A percentile compares a stretch with the other conserved stretches of the same genome.
phyloP scores from a whole-genome alignment of 2,888 invertebrate species.

The Ornithoptera priamus region DNA sequence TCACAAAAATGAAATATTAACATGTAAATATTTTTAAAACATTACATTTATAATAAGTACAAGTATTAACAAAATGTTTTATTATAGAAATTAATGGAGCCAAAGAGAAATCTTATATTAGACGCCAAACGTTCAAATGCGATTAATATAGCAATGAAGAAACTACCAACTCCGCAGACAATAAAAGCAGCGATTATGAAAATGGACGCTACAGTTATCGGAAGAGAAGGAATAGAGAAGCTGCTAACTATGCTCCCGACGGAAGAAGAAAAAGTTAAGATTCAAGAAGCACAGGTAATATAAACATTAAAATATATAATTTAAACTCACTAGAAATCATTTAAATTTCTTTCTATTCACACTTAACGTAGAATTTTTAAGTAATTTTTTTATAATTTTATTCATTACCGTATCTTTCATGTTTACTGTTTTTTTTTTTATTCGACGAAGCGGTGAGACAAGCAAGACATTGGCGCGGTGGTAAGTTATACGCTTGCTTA shows the following conservation, averaged over 20 bases:
- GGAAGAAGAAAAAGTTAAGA: conserved; percentile 97
- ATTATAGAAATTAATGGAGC: conserved; percentile 70
- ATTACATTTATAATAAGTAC: not conserved
- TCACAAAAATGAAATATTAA: not conserved
- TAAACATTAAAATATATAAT: too few relatives aligned
- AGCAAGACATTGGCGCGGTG: too few relatives aligned
- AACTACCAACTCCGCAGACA: conserved; percentile 97
- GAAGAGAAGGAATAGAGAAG: conserved; percentile 99
- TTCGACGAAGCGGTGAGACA: too few relatives aligned
- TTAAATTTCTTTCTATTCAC: too few relatives aligned
- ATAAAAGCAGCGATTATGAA: conserved; percentile 99
- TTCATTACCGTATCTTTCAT: too few relatives aligned
- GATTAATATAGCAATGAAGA: conserved; percentile 99
- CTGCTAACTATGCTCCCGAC: conserved; percentile 97
- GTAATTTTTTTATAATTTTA: too few relatives aligned
- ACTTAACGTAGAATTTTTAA: too few relatives aligned
- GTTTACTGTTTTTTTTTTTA: too few relatives aligned
- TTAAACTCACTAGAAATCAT: too few relatives aligned
- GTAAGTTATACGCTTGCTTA: too few relatives aligned
- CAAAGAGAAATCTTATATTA: conserved; percentile 85
- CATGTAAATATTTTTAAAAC: not conserved
- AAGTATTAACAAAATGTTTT: not conserved
- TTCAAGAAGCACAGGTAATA: conserved; percentile 92
- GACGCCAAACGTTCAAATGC: conserved; percentile 99
- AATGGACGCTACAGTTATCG: conserved; percentile 99